phyloP scores from a whole-genome alignment of 2,888 invertebrate species.

The Unio delphinus region DNA sequence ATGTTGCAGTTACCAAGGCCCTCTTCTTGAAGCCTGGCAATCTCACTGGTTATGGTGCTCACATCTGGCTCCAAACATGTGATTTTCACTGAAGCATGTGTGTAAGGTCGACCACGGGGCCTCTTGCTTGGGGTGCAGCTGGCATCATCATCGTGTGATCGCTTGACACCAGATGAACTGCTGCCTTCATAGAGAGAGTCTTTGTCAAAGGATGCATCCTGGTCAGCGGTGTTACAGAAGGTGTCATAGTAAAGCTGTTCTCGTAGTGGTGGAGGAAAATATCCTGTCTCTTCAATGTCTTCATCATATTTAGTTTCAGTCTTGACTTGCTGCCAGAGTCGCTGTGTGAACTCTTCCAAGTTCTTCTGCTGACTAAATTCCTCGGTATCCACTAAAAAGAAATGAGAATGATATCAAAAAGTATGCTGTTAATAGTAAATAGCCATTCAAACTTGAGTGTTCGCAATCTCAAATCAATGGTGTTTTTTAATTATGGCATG shows the following conservation, averaged over 20 bases:
- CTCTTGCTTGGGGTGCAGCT: constrained; percentile 17
- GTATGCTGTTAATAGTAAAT: no score
- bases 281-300: constrained; percentile 29
- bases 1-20: constrained; percentile 19
- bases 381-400: no score
- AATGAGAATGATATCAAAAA: no score
- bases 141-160: constrained; percentile 7
- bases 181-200: constrained; percentile 21
- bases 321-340: constrained; percentile 37
- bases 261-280: constrained; percentile 25
- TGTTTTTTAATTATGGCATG: no score
- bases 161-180: constrained; percentile 19
- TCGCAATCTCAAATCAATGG: no score
- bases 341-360: constrained; percentile 30
- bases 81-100: constrained; percentile 34
- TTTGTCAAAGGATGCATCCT: constrained; percentile 24
- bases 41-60: constrained; percentile 22
- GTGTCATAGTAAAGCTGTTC: constrained; percentile 26
- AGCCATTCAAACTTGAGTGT: no score
- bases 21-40: constrained; percentile 32
- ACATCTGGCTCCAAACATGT: constrained; percentile 35
- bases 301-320: constrained; percentile 32
- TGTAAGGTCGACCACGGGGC: constrained; percentile 31
- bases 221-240: constrained; percentile 20
- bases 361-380: constrained; percentile 11